phyloP scores from a whole-genome alignment of 2,888 invertebrate genomes.

The Salpingus planirostris region DNA sequence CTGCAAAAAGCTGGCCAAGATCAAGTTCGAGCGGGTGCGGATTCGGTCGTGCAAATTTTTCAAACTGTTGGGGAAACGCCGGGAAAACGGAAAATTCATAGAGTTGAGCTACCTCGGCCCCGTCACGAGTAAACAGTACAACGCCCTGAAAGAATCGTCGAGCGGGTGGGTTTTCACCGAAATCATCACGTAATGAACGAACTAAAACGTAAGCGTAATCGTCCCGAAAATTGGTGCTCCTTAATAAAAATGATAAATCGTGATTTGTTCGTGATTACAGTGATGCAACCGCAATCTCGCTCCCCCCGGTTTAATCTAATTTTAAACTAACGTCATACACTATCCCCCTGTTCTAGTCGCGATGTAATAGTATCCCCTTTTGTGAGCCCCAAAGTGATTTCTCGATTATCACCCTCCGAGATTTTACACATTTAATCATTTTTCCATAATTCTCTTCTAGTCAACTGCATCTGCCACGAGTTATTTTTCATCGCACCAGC shows the following conservation, averaged over 20 bases:
- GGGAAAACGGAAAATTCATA: slow-evolving; percentile 4
- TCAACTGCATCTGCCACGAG: slow-evolving; percentile 17
- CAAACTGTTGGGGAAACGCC: slow-evolving; percentile 6
- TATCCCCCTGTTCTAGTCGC: too few relatives aligned
- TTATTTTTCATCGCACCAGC: slow-evolving; percentile 14
- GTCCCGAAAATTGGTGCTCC: too few relatives aligned
- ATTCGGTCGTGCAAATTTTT: slow-evolving; percentile 12
- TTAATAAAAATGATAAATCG: too few relatives aligned
- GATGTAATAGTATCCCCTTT: too few relatives aligned
- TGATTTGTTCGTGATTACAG: too few relatives aligned
- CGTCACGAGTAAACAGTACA: slow-evolving; percentile 7
- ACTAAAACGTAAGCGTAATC: too few relatives aligned
- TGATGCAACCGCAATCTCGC: too few relatives aligned
- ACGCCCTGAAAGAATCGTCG: slow-evolving; percentile 6
- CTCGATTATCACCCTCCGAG: slow-evolving; percentile 5
- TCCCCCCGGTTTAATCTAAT: too few relatives aligned
- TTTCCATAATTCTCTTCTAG: slow-evolving; percentile 15
- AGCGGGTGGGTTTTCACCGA: too few relatives aligned
- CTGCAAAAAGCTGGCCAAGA: slow-evolving; percentile 8
- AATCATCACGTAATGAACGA: too few relatives aligned
- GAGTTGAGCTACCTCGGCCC: slow-evolving; percentile 10
- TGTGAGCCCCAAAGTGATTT: slow-evolving; percentile 3
- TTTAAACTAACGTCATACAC: too few relatives aligned
- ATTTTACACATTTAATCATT: slow-evolving; percentile 16
- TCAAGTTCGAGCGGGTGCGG: slow-evolving; percentile 10